Evolutionary conservation across 2,797 vertebrate species (phyloP), one percentile per base, ranked within the genome.

Genomic region (Phoxinus dragarum): DNA sequence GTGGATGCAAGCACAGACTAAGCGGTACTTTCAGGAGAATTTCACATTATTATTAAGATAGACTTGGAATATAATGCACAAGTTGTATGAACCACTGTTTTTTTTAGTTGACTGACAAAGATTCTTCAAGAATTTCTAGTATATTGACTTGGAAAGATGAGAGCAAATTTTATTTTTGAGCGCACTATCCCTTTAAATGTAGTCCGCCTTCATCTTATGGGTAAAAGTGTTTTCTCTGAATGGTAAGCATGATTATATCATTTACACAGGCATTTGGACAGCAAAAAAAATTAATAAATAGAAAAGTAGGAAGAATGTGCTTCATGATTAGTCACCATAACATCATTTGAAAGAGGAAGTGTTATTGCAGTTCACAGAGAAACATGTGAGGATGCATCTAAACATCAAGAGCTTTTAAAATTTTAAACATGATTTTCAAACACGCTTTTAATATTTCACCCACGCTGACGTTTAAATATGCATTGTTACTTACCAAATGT

Each of bases 361-460:
- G 54, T 66, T 47, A 71, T 79, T 84, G 66, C 38, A 23, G n/a
- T 79, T 79, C 23, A 74, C 52, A 42, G 27, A 64, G 36, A 73
- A 71, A 42, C 40, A 5, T 12, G 36, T n/a, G 36, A 44, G 38
- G 16, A 36, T 23, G n/a, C 6, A 16, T 84, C 27, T 16, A 73
- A 59, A 73, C 34, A 34, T 4, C 31, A 54, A 40, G 4, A 80
- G 68, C 31, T 36, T 74, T 74, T 66, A 52, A 66, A 74, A 74
- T 17, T 80, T 68, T 73, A 31, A 84, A 73, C 68, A 49, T 36
- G 68, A 78, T 85, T 75, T 66, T 84, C 42, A 79, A 56, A 79
- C 72, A 84, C 27, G 11, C 19, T 67, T 82, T 80, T 66, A 86
- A 36, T 80, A 78, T 90, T 84, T 81, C 40, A 81, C 84, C 81